Percentiles rank a stretch among this genome's conserved stretches.
Conservation (phyloP, 2,888 invertebrate genomes). For the Ochlodes sylvanus region DNA sequence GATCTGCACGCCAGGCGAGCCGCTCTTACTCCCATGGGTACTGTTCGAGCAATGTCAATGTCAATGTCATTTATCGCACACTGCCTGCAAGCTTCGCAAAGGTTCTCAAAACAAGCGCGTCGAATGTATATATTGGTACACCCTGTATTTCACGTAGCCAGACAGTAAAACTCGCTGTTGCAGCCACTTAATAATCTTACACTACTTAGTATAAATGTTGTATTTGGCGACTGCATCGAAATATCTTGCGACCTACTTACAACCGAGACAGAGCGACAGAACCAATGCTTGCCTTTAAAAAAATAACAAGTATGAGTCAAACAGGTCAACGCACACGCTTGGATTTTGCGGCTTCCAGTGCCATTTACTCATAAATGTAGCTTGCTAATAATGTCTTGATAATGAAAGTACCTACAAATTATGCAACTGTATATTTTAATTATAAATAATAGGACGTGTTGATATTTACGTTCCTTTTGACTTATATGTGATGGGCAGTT, state of each 20-base stretch:
- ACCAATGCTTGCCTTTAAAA: slow-evolving; percentile 26
- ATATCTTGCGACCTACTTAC: slow-evolving; percentile 29
- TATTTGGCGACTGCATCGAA: slow-evolving; percentile 7
- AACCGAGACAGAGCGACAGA: slow-evolving; percentile 3
- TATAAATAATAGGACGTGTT: no score
- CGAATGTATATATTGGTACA: no score
- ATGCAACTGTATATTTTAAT: no score
- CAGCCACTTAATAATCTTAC: background rate
- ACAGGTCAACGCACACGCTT: slow-evolving; percentile 33
- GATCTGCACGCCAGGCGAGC: no score
- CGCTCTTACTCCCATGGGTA: no score
- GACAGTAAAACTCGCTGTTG: background rate
- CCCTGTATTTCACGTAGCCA: no score
- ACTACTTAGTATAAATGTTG: slow-evolving; percentile 1
- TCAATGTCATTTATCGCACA: no score
- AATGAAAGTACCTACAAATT: background rate
- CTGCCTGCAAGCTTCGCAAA: no score
- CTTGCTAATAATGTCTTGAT: slow-evolving; percentile 7
- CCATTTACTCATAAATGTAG: slow-evolving; percentile 12
- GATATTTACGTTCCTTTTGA: no score
- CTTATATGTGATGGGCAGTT: no score
- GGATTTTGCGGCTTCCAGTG: slow-evolving; percentile 9
- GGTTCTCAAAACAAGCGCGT: no score
- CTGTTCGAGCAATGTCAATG: no score
- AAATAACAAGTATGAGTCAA: slow-evolving; percentile 32